Percentiles rank a stretch among this genome's conserved stretches.
phyloP scores from a whole-genome alignment of 2,113 vertebrate genomes.

The Saccopteryx bilineata region DNA sequence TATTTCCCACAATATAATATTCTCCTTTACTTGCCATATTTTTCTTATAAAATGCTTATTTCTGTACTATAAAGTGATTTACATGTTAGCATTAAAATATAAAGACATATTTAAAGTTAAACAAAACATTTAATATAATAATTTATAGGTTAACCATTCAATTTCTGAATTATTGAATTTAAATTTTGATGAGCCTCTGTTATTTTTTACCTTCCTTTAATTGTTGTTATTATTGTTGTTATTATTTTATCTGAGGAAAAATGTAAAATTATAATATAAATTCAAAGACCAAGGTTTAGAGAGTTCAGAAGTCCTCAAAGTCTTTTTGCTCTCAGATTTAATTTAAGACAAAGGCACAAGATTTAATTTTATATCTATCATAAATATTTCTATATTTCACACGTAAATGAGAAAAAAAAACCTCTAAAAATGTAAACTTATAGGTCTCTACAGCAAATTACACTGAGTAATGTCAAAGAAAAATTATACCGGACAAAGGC shows the following conservation, averaged over 20 bases:
- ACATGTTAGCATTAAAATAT: neutral
- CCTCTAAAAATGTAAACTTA: neutral
- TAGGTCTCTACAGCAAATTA: neutral
- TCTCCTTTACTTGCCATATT: neutral
- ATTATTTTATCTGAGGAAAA: neutral
- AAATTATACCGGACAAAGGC: neutral
- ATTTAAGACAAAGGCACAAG: neutral
- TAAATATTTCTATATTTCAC: neutral
- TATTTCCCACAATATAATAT: neutral
- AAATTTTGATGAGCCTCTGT: neutral
- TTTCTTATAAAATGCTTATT: neutral
- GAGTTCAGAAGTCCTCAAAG: neutral
- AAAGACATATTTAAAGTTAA: conserved; percentile 1
- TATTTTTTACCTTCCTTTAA: neutral
- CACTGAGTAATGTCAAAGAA: neutral
- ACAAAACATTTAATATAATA: neutral
- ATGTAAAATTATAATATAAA: neutral
- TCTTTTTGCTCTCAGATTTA: neutral
- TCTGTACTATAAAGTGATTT: neutral
- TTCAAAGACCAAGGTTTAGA: neutral
- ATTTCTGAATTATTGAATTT: neutral
- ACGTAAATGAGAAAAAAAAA: accelerated
- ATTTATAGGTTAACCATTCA: neutral
- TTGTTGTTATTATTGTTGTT: neutral
- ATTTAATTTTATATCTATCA: neutral